These are phyloP conservation scores for Choreutis nemorana DNA, from an alignment of 2,888 invertebrate genomes.

Conservation along the genomic window DNA sequence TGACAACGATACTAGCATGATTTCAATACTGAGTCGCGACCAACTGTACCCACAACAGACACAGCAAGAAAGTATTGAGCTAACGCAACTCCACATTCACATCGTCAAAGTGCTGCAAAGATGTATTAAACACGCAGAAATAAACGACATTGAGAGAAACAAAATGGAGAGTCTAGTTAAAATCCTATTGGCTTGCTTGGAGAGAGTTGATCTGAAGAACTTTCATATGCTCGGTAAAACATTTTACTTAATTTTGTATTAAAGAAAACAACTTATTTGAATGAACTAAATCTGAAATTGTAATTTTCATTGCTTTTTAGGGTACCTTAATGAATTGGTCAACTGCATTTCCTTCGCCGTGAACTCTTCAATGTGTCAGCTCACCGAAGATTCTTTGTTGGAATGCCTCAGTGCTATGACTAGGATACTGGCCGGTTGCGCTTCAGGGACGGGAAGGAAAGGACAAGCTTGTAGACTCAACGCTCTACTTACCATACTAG, in stretches of 20 bases:
- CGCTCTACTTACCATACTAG: constrained; percentile 32
- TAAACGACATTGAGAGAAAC: constrained; percentile 22
- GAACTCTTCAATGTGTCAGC: constrained; percentile 32
- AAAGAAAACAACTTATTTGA: not conserved
- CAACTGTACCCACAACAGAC: constrained; percentile 44
- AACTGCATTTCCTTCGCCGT: constrained; percentile 41
- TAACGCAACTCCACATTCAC: constrained; percentile 42
- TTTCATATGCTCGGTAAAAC: constrained; percentile 57
- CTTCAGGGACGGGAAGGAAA: constrained; percentile 39
- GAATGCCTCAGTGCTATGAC: constrained; percentile 25
- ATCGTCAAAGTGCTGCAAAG: constrained; percentile 42
- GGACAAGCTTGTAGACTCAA: constrained; percentile 46
- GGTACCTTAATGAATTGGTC: constrained; percentile 48
- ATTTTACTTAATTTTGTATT: not conserved
- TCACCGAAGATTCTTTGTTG: constrained; percentile 38
- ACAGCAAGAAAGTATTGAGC: constrained; percentile 37
- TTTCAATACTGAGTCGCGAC: constrained; percentile 36
- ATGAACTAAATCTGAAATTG: not conserved
- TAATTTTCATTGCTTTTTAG: constrained; percentile 20
- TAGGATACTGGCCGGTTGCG: constrained; percentile 28
- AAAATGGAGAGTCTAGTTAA: constrained; percentile 45
- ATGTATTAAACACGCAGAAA: constrained; percentile 29
- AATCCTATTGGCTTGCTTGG: constrained; percentile 43
- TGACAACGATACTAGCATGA: constrained; percentile 35
- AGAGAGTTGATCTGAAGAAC: constrained; percentile 46